These are phyloP conservation scores for Epicampocera succincta DNA, from an alignment of 2,888 invertebrate genomes.

Conservation along the genomic window DNA sequence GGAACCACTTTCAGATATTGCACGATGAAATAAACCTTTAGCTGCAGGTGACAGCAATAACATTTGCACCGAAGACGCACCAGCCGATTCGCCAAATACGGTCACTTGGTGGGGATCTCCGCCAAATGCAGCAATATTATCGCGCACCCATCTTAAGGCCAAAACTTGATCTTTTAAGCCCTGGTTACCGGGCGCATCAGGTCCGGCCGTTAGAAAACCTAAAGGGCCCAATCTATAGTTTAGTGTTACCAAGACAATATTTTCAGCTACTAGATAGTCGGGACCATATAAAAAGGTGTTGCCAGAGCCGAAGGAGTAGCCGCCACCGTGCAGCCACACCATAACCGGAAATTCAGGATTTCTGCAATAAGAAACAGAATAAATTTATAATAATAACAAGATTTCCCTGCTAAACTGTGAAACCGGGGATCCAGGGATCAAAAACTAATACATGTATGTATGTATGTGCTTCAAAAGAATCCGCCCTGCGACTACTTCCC, in stretches of 20 bases:
- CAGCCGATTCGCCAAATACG: conserved; percentile 85
- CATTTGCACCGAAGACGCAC: conserved; percentile 84
- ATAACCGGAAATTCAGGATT: conserved; percentile 85
- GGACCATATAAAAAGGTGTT: conserved; percentile 86
- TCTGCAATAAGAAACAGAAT: conserved; percentile 73
- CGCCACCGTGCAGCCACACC: conserved; percentile 87
- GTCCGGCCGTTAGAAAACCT: conserved; percentile 85
- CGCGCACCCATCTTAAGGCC: conserved; percentile 85
- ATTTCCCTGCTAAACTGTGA: too few species aligned
- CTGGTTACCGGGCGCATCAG: conserved; percentile 86
- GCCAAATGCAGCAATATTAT: conserved; percentile 85
- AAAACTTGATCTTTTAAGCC: conserved; percentile 86
- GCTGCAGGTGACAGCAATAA: conserved; percentile 84
- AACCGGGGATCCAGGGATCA: too few species aligned
- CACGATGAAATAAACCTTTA: conserved; percentile 85
- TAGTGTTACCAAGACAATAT: conserved; percentile 85
- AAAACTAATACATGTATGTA: too few species aligned
- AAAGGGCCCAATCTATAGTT: conserved; percentile 85
- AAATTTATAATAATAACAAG: background rate
- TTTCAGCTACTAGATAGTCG: conserved; percentile 84
- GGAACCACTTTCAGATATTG: conserved; percentile 85
- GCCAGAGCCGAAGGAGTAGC: conserved; percentile 85
- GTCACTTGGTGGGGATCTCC: conserved; percentile 84
- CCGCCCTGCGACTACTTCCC: too few species aligned
- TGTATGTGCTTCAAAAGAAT: too few species aligned